A percentile compares a stretch with the other conserved stretches of the same genome.
Conservation (phyloP, 2,888 invertebrate genomes). For the Habrosyne pyritoides region DNA sequence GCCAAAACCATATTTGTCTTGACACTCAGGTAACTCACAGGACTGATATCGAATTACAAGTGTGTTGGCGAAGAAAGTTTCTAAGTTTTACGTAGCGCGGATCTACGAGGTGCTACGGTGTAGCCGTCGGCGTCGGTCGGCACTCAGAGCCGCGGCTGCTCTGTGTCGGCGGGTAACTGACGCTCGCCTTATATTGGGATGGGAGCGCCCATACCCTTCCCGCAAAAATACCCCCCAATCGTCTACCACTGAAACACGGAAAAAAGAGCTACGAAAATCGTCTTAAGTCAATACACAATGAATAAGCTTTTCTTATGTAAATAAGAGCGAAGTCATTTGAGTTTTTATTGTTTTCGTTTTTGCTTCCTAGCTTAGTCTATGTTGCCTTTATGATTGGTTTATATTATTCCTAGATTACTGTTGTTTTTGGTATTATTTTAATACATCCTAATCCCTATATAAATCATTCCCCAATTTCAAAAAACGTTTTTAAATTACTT, state of each 20-base stretch:
- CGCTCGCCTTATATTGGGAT: constrained; percentile 64
- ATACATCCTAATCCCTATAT: no score
- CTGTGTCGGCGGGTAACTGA: constrained; percentile 52
- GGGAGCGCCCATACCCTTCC: constrained; percentile 26
- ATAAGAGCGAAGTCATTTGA: constrained; percentile 9
- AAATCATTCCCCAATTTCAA: no score
- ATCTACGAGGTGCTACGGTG: constrained; percentile 47
- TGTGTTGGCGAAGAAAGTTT: constrained; percentile 37
- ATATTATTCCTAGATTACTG: no score
- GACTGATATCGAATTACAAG: constrained; percentile 9
- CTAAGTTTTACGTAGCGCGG: constrained; percentile 54
- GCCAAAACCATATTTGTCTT: constrained; percentile 16
- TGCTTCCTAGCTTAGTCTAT: background rate
- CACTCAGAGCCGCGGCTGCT: constrained; percentile 57
- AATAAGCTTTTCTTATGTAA: constrained; percentile 23
- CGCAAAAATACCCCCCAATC: constrained; percentile 25
- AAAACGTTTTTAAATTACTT: no score
- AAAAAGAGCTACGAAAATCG: constrained; percentile 28
- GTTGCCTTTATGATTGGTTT: no score
- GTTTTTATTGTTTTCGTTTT: background rate
- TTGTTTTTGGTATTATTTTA: no score
- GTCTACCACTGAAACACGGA: constrained; percentile 27
- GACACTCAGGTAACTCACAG: background rate
- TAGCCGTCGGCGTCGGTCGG: constrained; percentile 31
- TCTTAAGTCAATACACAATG: constrained; percentile 35